phyloP scores from a whole-genome alignment of 2,888 invertebrate species.

The Chironomus tentans region DNA sequence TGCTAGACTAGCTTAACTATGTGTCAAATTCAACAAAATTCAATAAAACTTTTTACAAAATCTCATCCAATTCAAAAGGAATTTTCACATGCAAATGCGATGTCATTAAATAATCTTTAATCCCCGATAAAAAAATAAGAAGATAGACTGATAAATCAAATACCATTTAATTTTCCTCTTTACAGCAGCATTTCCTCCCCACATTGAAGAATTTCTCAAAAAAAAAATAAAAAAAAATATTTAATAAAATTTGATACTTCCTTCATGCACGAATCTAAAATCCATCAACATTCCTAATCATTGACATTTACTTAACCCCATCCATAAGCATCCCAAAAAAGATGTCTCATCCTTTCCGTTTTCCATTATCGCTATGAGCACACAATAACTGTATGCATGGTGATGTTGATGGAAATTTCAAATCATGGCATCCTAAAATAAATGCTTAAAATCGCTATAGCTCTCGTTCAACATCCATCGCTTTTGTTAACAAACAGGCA shows the following conservation, averaged over 20 bases:
- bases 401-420: background rate
- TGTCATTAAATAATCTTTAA: background rate
- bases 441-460: background rate
- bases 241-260: background rate
- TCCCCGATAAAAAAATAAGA: too few species aligned
- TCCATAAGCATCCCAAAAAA: too few species aligned
- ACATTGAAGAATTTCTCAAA: background rate
- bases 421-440: slow-evolving; percentile 15
- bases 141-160: too few species aligned
- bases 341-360: background rate
- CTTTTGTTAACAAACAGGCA: background rate
- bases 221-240: too few species aligned
- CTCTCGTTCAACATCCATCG: background rate
- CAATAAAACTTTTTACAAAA: too few species aligned
- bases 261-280: background rate
- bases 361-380: background rate
- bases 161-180: background rate
- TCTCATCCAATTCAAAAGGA: too few species aligned
- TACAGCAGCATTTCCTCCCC: background rate
- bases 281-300: slow-evolving; percentile 24
- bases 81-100: background rate
- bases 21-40: too few species aligned
- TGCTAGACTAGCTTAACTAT: too few species aligned
- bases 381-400: background rate
- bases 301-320: slow-evolving; percentile 1